Evolutionary conservation across 2,888 invertebrate species (phyloP).

Genomic region (Malachius bipustulatus): DNA sequence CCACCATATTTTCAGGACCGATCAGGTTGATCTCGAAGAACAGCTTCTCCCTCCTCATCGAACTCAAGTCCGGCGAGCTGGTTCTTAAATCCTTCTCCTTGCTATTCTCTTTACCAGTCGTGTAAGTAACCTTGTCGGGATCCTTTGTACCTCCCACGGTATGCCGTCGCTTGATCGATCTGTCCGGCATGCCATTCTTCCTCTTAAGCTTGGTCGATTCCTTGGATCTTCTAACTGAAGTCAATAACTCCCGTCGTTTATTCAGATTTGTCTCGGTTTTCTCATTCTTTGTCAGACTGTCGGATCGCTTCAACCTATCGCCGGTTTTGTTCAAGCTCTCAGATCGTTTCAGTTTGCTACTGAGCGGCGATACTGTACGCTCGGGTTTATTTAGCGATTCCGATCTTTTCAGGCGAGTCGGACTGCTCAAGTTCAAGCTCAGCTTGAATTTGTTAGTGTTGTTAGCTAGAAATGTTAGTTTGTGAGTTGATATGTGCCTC

Average conservation of each 20-base stretch:
- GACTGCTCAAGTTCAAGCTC: conserved; percentile 22
- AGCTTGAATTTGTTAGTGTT: conserved; percentile 21
- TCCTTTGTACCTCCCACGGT: conserved; percentile 92
- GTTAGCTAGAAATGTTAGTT: conserved; percentile 20
- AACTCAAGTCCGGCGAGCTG: conserved; percentile 48
- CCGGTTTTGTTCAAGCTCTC: conserved; percentile 47
- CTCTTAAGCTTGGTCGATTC: conserved; percentile 55
- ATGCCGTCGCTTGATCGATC: conserved; percentile 78
- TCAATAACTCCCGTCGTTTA: conserved; percentile 50
- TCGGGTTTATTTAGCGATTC: conserved; percentile 50
- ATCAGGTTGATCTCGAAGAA: conserved; percentile 42
- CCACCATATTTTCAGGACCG: conserved; percentile 41
- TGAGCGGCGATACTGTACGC: conserved; percentile 35
- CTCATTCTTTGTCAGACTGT: conserved; percentile 57
- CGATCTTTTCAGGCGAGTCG: conserved; percentile 44
- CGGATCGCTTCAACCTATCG: conserved; percentile 45
- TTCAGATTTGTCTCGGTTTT: conserved; percentile 70
- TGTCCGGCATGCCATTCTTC: conserved; percentile 67
- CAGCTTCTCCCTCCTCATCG: conserved; percentile 35
- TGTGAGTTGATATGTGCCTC: conserved; percentile 25
- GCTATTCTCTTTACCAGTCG: conserved; percentile 28
- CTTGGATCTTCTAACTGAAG: conserved; percentile 34
- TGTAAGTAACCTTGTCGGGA: conserved; percentile 53
- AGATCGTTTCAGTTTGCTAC: conserved; percentile 45
- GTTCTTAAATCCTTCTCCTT: conserved; percentile 47